A percentile compares a stretch with the other conserved stretches of the same genome.
phyloP scores from a whole-genome alignment of 1,140 invertebrate genomes.

The Zaprionus camerounensis region DNA sequence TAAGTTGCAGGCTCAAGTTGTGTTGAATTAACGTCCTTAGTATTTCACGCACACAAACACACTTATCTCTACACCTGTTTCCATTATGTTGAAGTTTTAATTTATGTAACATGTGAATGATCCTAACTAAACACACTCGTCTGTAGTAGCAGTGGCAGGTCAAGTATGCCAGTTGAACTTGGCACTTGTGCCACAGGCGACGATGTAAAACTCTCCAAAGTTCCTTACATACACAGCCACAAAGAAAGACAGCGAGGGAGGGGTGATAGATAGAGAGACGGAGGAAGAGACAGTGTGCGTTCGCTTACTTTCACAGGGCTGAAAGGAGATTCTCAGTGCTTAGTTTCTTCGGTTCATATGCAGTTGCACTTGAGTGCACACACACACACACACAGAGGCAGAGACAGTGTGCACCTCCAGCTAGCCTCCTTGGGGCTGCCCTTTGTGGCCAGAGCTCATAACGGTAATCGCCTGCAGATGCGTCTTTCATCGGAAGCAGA shows the following conservation, averaged over 20 bases:
- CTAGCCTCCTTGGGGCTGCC: background rate
- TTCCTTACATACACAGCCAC: slow-evolving; percentile 11
- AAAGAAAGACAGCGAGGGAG: background rate
- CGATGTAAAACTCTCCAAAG: slow-evolving; percentile 28
- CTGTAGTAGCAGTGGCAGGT: slow-evolving; percentile 49
- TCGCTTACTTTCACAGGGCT: slow-evolving; percentile 16
- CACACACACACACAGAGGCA: background rate
- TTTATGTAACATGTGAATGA: slow-evolving; percentile 2
- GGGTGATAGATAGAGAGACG: too few relatives aligned
- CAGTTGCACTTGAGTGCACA: slow-evolving; percentile 39
- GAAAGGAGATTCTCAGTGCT: slow-evolving; percentile 15
- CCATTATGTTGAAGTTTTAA: background rate
- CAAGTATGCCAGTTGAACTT: slow-evolving; percentile 71
- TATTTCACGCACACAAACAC: background rate
- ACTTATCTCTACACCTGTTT: background rate
- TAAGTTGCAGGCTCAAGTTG: background rate
- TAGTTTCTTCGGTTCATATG: slow-evolving; percentile 10
- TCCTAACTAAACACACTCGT: slow-evolving; percentile 8
- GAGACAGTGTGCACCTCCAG: background rate
- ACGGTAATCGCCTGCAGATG: slow-evolving; percentile 26
- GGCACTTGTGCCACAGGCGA: slow-evolving; percentile 20
- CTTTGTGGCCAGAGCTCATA: background rate
- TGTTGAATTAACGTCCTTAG: background rate
- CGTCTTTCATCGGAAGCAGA: background rate
- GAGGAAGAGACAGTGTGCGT: background rate